phyloP scores from a whole-genome alignment of 2,888 invertebrate species.

The Drosophila crucigera region DNA sequence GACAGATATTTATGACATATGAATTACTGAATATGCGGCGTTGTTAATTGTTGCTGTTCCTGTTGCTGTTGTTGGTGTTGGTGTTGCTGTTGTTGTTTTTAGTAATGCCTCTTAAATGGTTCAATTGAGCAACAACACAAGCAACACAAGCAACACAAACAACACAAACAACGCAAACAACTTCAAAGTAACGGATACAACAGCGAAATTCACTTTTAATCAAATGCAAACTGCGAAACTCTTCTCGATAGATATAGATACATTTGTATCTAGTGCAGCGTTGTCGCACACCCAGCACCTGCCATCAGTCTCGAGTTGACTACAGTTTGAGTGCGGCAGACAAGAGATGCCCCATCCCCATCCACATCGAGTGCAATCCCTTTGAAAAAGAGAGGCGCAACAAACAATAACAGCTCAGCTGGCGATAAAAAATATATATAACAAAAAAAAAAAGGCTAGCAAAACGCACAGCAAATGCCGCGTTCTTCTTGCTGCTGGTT shows the following conservation, averaged over 20 bases:
- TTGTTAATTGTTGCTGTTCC: conserved; percentile 62
- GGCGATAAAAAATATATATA: conserved; percentile 1
- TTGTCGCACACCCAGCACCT: background rate
- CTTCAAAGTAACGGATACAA: conserved; percentile 72
- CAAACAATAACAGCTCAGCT: conserved; percentile 6
- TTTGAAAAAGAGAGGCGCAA: conserved; percentile 40
- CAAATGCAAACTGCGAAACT: conserved; percentile 15
- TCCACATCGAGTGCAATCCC: conserved; percentile 51
- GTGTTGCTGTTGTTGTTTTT: conserved; percentile 25
- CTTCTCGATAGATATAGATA: conserved; percentile 33
- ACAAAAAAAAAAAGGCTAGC: conserved; percentile 36
- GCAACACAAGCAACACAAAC: conserved; percentile 25
- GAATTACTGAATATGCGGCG: conserved; percentile 67
- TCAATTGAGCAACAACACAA: conserved; percentile 62
- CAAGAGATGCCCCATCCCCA: background rate
- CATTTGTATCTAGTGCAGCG: conserved; percentile 33
- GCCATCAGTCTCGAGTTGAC: background rate
- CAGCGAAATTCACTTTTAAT: conserved; percentile 54
- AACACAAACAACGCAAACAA: conserved; percentile 35
- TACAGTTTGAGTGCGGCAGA: background rate
- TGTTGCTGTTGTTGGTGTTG: conserved; percentile 25
- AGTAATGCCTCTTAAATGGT: conserved; percentile 66
- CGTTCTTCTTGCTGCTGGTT: conserved; percentile 18
- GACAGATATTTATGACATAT: conserved; percentile 78
- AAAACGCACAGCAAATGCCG: conserved; percentile 41